A percentile compares a stretch with the other conserved stretches of the same genome.
Evolutionary conservation across 2,113 vertebrate genomes (phyloP).

Genomic region (Corynorhinus townsendii): DNA sequence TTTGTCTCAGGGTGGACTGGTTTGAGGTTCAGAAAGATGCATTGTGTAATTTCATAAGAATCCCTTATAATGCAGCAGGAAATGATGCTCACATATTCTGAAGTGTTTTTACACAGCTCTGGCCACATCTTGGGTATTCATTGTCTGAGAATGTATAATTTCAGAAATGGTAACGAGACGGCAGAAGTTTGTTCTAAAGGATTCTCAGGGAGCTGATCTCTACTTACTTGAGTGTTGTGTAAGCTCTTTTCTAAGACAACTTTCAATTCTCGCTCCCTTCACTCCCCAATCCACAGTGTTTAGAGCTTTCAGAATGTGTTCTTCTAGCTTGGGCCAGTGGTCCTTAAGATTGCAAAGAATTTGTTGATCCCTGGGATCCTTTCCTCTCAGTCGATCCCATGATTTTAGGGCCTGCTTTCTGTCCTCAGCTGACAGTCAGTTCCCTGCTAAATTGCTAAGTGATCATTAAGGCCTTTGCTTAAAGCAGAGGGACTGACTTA

Average conservation of each 20-base stretch:
- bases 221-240: neutral
- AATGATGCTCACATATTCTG: slow-evolving; percentile 59
- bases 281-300: neutral
- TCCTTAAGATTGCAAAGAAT: neutral
- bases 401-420: neutral
- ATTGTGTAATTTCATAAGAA: slow-evolving; percentile 61
- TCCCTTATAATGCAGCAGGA: slow-evolving; percentile 47
- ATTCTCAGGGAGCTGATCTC: neutral
- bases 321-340: neutral
- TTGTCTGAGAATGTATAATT: slow-evolving; percentile 73
- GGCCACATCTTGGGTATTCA: slow-evolving; percentile 65
- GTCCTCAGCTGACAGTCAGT: neutral
- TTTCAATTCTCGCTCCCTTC: neutral
- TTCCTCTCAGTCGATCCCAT: neutral
- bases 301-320: neutral
- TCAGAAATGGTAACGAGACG: slow-evolving; percentile 34
- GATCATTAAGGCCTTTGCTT: neutral
- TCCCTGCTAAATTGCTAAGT: neutral
- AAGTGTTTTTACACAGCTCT: slow-evolving; percentile 64
- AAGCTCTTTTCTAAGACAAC: neutral
- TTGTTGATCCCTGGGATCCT: accelerated
- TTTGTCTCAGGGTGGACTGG: neutral
- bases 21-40: slow-evolving; percentile 41
- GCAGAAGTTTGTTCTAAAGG: slow-evolving; percentile 11
- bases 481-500: neutral